Percentiles rank a stretch among this genome's conserved stretches.
Conservation (phyloP, 2,888 invertebrate species). For the Pycnomerus fuliginosus region DNA sequence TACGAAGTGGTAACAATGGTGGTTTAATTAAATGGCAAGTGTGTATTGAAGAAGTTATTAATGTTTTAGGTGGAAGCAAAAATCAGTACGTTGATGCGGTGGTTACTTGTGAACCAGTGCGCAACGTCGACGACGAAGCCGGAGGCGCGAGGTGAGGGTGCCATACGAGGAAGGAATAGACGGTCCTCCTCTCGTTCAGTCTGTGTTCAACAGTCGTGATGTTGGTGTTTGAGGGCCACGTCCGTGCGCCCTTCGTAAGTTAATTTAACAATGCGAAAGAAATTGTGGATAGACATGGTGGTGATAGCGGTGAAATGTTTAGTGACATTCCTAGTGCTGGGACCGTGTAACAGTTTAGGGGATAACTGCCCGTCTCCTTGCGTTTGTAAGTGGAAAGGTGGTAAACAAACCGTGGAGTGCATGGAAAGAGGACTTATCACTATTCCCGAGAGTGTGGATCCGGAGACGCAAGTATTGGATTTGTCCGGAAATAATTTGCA, state of each 20-base stretch:
- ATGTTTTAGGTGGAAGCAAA: conserved; percentile 31
- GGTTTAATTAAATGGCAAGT: no score
- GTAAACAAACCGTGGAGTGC: conserved; percentile 91
- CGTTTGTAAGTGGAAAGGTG: conserved; percentile 91
- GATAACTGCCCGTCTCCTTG: conserved; percentile 75
- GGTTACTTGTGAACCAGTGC: conserved; percentile 52
- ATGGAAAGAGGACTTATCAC: conserved; percentile 78
- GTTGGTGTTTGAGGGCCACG: no score
- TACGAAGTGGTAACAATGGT: no score
- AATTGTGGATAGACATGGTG: conserved; percentile 10
- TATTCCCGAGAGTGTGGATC: conserved; percentile 82
- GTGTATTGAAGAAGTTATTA: neutral
- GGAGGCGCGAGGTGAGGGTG: conserved; percentile 55
- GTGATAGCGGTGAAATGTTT: conserved; percentile 9
- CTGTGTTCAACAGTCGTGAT: conserved; percentile 53
- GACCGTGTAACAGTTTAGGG: conserved; percentile 53
- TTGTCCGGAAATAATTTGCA: conserved; percentile 85
- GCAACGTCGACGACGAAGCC: conserved; percentile 45
- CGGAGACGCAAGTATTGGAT: conserved; percentile 88
- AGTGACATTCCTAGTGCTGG: conserved; percentile 28
- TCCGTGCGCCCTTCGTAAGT: conserved; percentile 1
- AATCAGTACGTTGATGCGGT: conserved; percentile 51
- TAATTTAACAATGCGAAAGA: conserved; percentile 1
- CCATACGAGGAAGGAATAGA: conserved; percentile 55
- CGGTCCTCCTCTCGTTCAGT: conserved; percentile 51